These are phyloP conservation scores for Stramonita haemastoma DNA, from an alignment of 2,888 invertebrate genomes.

Conservation along the genomic window DNA sequence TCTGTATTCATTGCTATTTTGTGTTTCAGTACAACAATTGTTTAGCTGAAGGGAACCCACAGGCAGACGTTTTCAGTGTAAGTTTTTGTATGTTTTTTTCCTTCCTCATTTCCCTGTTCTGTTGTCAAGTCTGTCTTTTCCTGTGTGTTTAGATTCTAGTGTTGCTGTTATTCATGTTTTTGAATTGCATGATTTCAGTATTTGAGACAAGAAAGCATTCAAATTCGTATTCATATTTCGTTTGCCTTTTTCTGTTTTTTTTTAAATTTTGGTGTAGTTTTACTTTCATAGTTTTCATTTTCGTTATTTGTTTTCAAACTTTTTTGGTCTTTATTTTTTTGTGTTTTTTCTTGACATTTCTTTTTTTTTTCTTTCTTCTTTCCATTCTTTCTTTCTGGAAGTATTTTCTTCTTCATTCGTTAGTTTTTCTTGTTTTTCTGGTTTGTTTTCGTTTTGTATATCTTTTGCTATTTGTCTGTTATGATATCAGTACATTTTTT, in stretches of 20 bases:
- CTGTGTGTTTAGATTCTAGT: too few relatives aligned
- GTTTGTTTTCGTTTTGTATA: neutral
- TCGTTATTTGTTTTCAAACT: neutral
- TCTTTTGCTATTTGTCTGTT: neutral
- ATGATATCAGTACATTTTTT: too few relatives aligned
- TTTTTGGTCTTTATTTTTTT: neutral
- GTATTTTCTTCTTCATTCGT: neutral
- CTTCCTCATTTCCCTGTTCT: neutral
- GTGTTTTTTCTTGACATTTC: neutral
- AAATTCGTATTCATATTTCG: too few relatives aligned
- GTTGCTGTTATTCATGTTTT: too few relatives aligned
- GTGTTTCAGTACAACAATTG: constrained; percentile 71
- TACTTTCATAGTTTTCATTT: too few relatives aligned
- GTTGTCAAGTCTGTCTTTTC: neutral
- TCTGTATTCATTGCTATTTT: neutral
- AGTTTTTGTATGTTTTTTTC: constrained; percentile 53
- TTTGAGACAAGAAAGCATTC: too few relatives aligned
- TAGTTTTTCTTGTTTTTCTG: neutral
- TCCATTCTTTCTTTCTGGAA: neutral
- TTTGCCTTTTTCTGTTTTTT: too few relatives aligned
- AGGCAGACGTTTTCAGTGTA: constrained; percentile 77
- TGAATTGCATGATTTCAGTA: too few relatives aligned
- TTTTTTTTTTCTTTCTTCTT: too few relatives aligned
- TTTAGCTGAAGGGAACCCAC: constrained; percentile 71
- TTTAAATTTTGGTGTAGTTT: too few relatives aligned